These are phyloP conservation scores for Chloromyia formosa DNA, from an alignment of 2,888 invertebrate genomes.

Conservation along the genomic window DNA sequence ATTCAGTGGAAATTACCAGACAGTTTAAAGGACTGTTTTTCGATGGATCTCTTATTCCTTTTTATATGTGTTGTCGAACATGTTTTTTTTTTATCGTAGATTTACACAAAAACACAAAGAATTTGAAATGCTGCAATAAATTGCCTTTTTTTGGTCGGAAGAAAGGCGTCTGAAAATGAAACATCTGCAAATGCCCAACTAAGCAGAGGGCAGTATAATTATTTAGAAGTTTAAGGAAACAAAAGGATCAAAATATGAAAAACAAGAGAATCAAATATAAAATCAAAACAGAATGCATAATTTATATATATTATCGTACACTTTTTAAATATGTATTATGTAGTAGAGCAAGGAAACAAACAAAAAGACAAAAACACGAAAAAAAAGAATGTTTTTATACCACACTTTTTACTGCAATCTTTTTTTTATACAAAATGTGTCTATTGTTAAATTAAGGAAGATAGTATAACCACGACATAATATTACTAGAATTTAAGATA, in stretches of 20 bases:
- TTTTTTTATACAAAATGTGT: constrained; percentile 26
- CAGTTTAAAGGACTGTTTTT: constrained; percentile 68
- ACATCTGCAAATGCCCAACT: too few relatives aligned
- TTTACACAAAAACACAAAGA: constrained; percentile 1
- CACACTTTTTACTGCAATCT: constrained; percentile 37
- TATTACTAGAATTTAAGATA: constrained; percentile 16
- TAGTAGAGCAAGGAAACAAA: background rate
- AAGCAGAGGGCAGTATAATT: too few relatives aligned
- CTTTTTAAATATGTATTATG: constrained; percentile 1
- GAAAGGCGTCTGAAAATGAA: background rate
- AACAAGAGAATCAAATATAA: background rate
- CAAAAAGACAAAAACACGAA: background rate
- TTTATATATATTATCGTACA: constrained; percentile 1
- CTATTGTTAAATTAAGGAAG: constrained; percentile 6
- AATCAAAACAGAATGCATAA: background rate
- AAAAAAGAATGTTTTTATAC: constrained; percentile 26
- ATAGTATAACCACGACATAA: constrained; percentile 8
- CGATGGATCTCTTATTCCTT: constrained; percentile 21
- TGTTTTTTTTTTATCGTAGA: background rate
- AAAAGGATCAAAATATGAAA: background rate
- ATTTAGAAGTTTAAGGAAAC: constrained; percentile 15
- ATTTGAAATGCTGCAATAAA: background rate
- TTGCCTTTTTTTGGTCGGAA: too few relatives aligned
- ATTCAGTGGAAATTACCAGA: constrained; percentile 92
- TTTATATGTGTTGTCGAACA: background rate